These are phyloP conservation scores for Megaptera novaeangliae DNA, from an alignment of 2,113 vertebrate species.

Conservation along the genomic window DNA sequence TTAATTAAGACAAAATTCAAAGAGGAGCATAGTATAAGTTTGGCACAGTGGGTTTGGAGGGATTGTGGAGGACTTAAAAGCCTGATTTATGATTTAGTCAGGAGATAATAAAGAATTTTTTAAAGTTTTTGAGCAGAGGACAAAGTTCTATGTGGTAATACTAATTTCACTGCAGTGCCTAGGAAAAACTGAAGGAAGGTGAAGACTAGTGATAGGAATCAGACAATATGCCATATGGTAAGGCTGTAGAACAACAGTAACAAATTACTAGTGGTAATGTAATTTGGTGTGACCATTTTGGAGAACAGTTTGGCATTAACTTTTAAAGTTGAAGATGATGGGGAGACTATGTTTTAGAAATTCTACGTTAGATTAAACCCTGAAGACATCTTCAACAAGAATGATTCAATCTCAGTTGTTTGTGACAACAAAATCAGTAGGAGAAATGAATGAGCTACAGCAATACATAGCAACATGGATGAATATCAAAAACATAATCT, in stretches of 20 bases:
- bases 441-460: not conserved
- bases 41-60: not conserved
- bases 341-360: not conserved
- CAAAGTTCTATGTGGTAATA: not conserved
- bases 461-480: not conserved
- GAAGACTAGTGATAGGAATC: not conserved
- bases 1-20: not conserved
- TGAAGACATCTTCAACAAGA: not conserved
- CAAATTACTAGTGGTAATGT: not conserved
- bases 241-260: not conserved
- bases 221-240: not conserved
- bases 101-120: not conserved
- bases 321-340: conserved; percentile 4
- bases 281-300: not conserved
- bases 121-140: not conserved
- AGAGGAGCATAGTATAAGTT: not conserved
- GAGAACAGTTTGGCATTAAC: not conserved
- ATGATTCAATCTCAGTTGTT: not conserved
- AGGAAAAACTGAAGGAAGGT: not conserved
- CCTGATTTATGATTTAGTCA: not conserved
- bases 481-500: not conserved
- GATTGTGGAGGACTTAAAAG: not conserved
- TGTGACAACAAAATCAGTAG: not conserved
- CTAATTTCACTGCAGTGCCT: not conserved
- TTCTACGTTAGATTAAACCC: not conserved